Conservation (phyloP, 2,888 invertebrate genomes). For the Dugesia japonica region DNA sequence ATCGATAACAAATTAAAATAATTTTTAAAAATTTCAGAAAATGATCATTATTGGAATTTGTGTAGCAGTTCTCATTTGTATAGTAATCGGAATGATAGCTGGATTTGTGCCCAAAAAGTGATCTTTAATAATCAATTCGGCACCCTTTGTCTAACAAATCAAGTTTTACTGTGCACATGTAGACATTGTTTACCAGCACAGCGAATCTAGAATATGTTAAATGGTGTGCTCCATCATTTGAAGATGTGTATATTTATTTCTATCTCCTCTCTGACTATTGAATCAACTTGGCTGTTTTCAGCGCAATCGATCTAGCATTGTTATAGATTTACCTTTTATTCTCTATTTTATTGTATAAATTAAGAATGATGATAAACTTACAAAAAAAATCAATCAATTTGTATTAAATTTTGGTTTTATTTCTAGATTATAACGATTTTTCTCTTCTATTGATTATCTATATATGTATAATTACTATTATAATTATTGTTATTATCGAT, state of each 20-base stretch:
- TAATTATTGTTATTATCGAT: not conserved
- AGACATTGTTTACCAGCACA: no score
- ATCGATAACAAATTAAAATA: no score
- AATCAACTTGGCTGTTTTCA: not conserved
- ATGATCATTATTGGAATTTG: slow-evolving; percentile 81
- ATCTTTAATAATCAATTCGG: no score
- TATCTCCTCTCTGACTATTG: not conserved
- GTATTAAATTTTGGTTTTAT: not conserved
- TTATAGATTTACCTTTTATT: not conserved
- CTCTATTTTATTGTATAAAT: not conserved
- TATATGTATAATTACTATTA: not conserved
- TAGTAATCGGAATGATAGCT: not conserved
- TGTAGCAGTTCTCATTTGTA: slow-evolving; percentile 59
- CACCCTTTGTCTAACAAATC: no score
- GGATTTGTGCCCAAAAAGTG: slow-evolving; percentile 20
- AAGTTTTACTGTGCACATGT: no score
- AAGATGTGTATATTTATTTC: not conserved
- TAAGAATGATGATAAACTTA: not conserved
- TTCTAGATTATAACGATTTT: not conserved
- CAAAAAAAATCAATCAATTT: not conserved
- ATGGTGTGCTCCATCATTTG: no score
- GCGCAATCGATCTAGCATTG: not conserved
- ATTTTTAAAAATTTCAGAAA: slow-evolving; percentile 63
- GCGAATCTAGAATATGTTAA: no score
- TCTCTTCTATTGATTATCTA: not conserved